Conservation (phyloP, 2,113 vertebrate species). For the Azemiops feae region DNA sequence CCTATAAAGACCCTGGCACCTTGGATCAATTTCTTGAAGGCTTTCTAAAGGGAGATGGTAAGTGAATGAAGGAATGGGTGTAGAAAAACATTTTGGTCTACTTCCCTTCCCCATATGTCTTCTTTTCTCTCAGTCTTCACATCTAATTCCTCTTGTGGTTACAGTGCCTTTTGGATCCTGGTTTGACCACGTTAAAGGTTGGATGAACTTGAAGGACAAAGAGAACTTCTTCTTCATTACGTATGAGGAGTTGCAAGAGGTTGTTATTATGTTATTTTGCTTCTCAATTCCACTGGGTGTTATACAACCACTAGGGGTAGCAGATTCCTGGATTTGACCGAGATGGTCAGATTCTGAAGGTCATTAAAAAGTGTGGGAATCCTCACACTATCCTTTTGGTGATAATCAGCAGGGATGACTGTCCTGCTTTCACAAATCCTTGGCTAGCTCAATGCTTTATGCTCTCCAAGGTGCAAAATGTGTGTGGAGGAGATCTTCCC, state of each 20-base stretch:
- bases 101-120: not conserved
- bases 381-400: not conserved
- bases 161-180: constrained; percentile 63
- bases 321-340: not conserved
- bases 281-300: not conserved
- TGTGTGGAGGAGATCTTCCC: not conserved
- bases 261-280: constrained; percentile 28
- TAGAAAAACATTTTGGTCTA: not conserved
- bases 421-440: not conserved
- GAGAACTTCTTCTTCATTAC: constrained; percentile 66
- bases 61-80: fast-evolving
- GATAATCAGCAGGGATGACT: not conserved
- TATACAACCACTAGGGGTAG: not conserved
- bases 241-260: constrained; percentile 69
- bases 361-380: not conserved
- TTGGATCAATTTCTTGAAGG: constrained; percentile 29
- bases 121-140: no score
- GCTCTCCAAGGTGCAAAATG: not conserved
- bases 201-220: constrained; percentile 53
- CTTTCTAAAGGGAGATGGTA: constrained; percentile 33
- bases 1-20: constrained; percentile 75
- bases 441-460: not conserved
- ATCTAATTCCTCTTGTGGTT: not conserved
- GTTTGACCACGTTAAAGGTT: constrained; percentile 70
- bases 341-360: not conserved